These are phyloP conservation scores for Linyphia triangularis DNA, from an alignment of 2,888 invertebrate species.

Conservation along the genomic window DNA sequence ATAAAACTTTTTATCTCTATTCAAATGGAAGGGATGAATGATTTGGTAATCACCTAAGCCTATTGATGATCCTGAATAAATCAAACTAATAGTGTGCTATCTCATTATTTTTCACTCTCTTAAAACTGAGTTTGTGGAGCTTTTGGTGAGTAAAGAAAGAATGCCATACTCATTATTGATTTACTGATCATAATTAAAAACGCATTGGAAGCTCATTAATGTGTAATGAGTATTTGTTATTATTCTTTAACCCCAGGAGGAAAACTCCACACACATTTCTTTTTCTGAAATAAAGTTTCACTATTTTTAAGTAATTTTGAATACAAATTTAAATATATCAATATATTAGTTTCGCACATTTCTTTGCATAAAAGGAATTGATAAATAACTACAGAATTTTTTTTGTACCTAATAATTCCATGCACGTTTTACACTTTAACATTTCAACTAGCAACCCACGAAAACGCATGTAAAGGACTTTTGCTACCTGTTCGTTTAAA, in stretches of 20 bases:
- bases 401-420: too few species aligned
- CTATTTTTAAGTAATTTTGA: neutral
- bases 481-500: too few species aligned
- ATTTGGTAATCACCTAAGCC: neutral
- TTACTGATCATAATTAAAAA: constrained; percentile 59
- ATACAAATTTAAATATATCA: neutral
- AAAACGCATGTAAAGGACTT: too few species aligned
- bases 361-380: too few species aligned
- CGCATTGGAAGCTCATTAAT: constrained; percentile 47
- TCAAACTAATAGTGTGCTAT: neutral
- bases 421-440: too few species aligned
- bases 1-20: neutral
- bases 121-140: neutral
- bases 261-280: neutral
- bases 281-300: neutral
- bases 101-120: neutral
- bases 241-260: neutral
- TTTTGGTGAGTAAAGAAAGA: constrained; percentile 3
- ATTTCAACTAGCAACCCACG: too few species aligned
- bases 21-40: neutral
- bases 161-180: constrained; percentile 13
- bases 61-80: neutral
- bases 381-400: too few species aligned
- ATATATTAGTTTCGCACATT: too few species aligned
- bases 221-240: constrained; percentile 24